Conservation (phyloP, 1,140 invertebrate species). For the Hyphantria cunea region DNA sequence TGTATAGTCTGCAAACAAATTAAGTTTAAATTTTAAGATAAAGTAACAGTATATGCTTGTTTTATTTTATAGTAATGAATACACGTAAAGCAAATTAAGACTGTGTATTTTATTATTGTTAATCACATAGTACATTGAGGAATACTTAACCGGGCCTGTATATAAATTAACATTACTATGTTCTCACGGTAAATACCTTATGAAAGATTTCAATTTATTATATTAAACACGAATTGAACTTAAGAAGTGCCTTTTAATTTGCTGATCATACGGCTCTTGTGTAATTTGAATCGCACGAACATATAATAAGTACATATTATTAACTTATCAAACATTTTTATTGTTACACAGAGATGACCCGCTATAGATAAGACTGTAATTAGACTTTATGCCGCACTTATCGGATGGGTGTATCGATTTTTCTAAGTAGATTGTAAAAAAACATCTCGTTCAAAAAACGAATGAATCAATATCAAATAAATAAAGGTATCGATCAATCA, state of each 20-base stretch:
- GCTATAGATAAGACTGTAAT: conserved; percentile 73
- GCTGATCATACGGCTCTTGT: conserved; percentile 26
- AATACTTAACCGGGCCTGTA: background rate
- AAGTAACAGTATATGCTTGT: too few species aligned
- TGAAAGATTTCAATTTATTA: too few species aligned
- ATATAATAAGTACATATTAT: conserved; percentile 61
- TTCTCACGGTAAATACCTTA: too few species aligned
- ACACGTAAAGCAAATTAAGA: too few species aligned
- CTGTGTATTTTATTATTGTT: too few species aligned
- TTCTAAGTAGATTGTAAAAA: conserved; percentile 70
- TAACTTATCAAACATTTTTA: conserved; percentile 70
- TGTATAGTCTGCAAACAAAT: conserved; percentile 24
- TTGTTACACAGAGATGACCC: conserved; percentile 66
- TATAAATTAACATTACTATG: too few species aligned
- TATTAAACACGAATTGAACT: background rate
- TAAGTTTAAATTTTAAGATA: background rate
- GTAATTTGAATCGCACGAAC: conserved; percentile 48
- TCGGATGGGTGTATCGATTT: conserved; percentile 74
- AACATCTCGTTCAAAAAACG: conserved; percentile 62
- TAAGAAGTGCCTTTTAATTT: conserved; percentile 18
- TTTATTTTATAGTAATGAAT: too few species aligned
- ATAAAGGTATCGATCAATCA: conserved; percentile 77
- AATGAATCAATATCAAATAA: conserved; percentile 67
- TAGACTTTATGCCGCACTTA: conserved; percentile 67
- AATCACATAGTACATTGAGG: too few species aligned